Conservation (phyloP, 1,140 invertebrate genomes). For the Microplitis demolitor region DNA sequence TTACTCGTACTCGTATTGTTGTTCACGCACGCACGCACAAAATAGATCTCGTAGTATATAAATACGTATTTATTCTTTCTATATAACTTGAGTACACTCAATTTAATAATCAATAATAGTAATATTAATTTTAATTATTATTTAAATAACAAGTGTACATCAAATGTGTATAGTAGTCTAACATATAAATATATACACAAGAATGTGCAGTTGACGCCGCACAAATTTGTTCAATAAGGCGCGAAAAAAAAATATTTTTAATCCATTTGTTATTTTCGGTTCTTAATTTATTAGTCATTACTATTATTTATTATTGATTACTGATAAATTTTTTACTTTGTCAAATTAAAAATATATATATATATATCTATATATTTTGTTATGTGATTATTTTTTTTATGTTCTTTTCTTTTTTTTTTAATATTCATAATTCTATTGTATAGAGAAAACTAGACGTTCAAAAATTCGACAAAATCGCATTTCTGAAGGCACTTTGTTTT, state of each 20-base stretch:
- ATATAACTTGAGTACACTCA: neutral
- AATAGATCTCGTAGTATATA: slow-evolving; percentile 1
- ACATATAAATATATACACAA: slow-evolving; percentile 12
- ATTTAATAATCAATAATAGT: neutral
- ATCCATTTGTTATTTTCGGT: neutral
- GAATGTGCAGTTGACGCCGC: neutral
- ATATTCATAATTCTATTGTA: neutral
- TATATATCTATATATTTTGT: neutral
- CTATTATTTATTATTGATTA: too few relatives aligned
- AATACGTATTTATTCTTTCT: neutral
- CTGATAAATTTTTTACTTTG: too few relatives aligned
- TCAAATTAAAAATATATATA: neutral
- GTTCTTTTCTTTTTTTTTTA: neutral
- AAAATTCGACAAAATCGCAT: neutral
- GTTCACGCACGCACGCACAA: slow-evolving; percentile 1
- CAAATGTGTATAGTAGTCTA: too few relatives aligned
- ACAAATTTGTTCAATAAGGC: neutral
- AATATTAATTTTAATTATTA: neutral
- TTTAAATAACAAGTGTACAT: neutral
- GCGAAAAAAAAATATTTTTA: neutral
- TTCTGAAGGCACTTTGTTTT: slow-evolving; percentile 7
- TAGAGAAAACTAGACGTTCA: neutral
- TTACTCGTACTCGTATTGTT: neutral
- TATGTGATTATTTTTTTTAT: neutral
- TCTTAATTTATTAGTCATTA: too few relatives aligned